Conservation (phyloP, 1,140 invertebrate species). For the Ips typographus region DNA sequence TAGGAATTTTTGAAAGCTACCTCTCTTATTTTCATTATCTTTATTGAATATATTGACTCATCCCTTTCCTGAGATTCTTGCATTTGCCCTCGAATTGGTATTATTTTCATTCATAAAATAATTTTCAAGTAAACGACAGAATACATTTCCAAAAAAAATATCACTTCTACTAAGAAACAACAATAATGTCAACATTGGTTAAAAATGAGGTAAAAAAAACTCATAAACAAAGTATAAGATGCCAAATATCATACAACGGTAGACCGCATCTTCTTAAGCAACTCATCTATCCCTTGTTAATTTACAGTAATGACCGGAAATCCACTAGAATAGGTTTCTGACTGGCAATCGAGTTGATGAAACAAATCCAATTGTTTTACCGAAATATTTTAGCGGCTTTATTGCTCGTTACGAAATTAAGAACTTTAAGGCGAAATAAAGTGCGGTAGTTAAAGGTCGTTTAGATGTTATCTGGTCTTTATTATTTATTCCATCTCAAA, state of each 20-base stretch:
- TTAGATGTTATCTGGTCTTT: slow-evolving; percentile 25
- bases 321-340: slow-evolving; percentile 31
- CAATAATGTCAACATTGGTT: too few relatives aligned
- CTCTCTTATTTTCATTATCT: too few relatives aligned
- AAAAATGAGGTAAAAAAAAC: too few relatives aligned
- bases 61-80: too few relatives aligned
- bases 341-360: slow-evolving; percentile 33
- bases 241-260: background rate
- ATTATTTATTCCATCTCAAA: slow-evolving; percentile 22
- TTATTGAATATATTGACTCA: too few relatives aligned
- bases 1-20: too few relatives aligned
- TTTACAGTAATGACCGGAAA: slow-evolving; percentile 29
- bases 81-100: too few relatives aligned
- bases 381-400: slow-evolving; percentile 32
- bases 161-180: too few relatives aligned
- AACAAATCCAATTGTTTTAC: slow-evolving; percentile 35
- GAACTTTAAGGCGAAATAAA: slow-evolving; percentile 19
- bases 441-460: slow-evolving; percentile 23
- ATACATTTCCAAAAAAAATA: too few relatives aligned
- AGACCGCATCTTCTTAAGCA: slow-evolving; percentile 22
- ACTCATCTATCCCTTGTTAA: slow-evolving; percentile 26
- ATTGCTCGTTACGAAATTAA: slow-evolving; percentile 14
- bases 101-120: too few relatives aligned
- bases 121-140: too few relatives aligned
- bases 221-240: too few relatives aligned